Evolutionary conservation across 2,888 invertebrate genomes (phyloP), one percentile per base, ranked within the genome.

Genomic region (Watsonalla cultraria): DNA sequence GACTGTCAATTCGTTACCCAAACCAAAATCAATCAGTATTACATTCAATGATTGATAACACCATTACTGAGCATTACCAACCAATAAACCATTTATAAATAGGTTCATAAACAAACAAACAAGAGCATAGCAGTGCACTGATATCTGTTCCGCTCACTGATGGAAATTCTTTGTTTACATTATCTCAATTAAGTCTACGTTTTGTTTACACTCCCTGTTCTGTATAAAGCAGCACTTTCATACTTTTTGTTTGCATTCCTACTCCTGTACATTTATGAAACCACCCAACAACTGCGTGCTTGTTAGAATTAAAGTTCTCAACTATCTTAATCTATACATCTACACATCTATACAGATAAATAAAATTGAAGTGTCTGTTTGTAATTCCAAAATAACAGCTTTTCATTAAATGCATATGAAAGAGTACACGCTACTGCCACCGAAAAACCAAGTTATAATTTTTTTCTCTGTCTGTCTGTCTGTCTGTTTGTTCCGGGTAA

Each of bases 101-200:
- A 61, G 53, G 51, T 52, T 57, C 55, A 48, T 56, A 59, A 52
- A 56, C 58, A 61, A 52, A 56, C 58, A 61, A 55, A 61, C 57
- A 60, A 55, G 56, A 60, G 62, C 64, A 66, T 62, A 68, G 73
- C 75, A 72, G 61, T 63, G 59, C 58, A 64, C 60, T 59, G 65
- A 68, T 67, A 78, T 80, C 81, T 78, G 80, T 76, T 75, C 66
- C 71, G 72, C 71, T 72, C 72, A 71, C 72, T 74, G 78, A 79
- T 80, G 78, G 76, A 74, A 78, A 78, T 78, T 78, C 82, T 83
- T 84, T 88, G 85, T 89, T 90, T 86, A 77, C 81, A 78, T 82
- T 81, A 84, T 86, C 82, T 85, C 86, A 88, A 88, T 89, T 88
- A 88, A 89, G 85, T 82, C 82, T 84, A 81, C 81, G 82, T 84